Evolutionary conservation across 2,888 invertebrate genomes (phyloP).

Genomic region (Polia nebulosa): DNA sequence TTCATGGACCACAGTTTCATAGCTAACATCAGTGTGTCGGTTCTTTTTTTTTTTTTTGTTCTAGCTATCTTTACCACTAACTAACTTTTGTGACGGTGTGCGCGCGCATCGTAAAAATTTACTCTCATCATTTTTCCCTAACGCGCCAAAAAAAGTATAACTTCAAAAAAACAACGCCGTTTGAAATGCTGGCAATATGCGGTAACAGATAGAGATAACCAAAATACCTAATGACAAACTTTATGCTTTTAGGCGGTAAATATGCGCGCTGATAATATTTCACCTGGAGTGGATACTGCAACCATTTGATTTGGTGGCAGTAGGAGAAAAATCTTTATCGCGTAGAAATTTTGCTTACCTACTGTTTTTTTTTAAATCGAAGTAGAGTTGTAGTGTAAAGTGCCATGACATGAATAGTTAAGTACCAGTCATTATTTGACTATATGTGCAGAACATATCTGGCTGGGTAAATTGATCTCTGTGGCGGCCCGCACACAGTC

Average conservation of each 20-base stretch:
- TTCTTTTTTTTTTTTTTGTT: too few species aligned
- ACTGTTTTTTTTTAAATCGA: background rate
- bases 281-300: background rate
- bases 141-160: background rate
- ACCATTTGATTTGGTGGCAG: slow-evolving; percentile 5
- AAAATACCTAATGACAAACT: slow-evolving; percentile 7
- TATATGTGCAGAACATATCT: background rate
- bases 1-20: too few species aligned
- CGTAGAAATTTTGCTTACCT: background rate
- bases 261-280: slow-evolving; percentile 11
- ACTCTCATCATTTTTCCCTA: too few species aligned
- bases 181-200: slow-evolving; percentile 12
- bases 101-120: too few species aligned
- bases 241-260: slow-evolving; percentile 8
- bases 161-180: background rate
- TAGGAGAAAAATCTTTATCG: background rate
- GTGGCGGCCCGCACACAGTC: too few species aligned
- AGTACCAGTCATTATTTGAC: background rate
- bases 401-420: background rate
- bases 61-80: too few species aligned
- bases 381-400: background rate
- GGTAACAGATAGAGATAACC: slow-evolving; percentile 7
- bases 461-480: background rate
- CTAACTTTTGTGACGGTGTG: too few species aligned
- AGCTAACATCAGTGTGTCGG: too few species aligned